phyloP scores from a whole-genome alignment of 2,797 vertebrate species.

The Parauchenoglanis ngamensis region DNA sequence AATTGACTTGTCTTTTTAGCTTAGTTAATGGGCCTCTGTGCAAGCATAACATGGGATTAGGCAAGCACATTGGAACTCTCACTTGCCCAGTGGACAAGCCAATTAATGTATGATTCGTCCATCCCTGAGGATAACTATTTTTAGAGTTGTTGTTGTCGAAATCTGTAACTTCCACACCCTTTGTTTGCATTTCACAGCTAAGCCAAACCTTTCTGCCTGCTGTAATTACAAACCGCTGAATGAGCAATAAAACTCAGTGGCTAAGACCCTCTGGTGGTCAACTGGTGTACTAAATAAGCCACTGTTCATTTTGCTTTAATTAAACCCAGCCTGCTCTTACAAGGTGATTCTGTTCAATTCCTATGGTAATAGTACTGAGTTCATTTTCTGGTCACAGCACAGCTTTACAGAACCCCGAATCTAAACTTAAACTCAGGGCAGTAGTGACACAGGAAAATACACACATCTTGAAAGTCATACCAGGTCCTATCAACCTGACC shows the following conservation, averaged over 20 bases:
- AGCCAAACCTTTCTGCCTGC: slow-evolving; percentile 52
- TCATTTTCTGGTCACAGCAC: slow-evolving; percentile 1
- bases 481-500: not conserved
- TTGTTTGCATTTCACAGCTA: slow-evolving; percentile 60
- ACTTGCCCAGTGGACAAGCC: not conserved
- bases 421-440: not conserved
- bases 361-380: not conserved
- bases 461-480: not conserved
- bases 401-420: not conserved
- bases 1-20: not conserved
- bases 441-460: not conserved
- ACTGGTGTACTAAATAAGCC: slow-evolving; percentile 12
- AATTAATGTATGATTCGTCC: not conserved
- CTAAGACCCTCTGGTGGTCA: not conserved
- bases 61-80: not conserved
- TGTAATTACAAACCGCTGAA: slow-evolving; percentile 68
- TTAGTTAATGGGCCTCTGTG: not conserved
- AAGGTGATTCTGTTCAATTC: not conserved
- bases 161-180: slow-evolving; percentile 44
- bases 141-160: not conserved
- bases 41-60: no score
- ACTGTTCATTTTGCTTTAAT: slow-evolving; percentile 8
- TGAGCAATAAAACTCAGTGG: slow-evolving; percentile 47
- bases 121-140: not conserved
- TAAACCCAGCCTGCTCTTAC: not conserved